Evolutionary conservation across 2,888 invertebrate genomes (phyloP).

Genomic region (Synanthedon vespiformis): DNA sequence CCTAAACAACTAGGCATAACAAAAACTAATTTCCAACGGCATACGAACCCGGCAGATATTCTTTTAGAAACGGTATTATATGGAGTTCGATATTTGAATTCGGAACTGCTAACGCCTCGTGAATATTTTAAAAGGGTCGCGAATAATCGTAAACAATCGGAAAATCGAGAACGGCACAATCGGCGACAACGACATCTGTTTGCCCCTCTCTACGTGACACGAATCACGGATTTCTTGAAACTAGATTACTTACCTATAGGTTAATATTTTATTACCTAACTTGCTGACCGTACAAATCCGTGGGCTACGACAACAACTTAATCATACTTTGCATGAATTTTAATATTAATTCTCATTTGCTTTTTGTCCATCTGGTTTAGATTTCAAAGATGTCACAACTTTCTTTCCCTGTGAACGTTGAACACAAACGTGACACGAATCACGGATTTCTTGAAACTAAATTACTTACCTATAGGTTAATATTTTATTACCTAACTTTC

Average conservation of each 20-base stretch:
- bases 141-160: slow-evolving; percentile 14
- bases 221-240: slow-evolving; percentile 4
- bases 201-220: slow-evolving; percentile 9
- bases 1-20: neutral
- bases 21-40: neutral
- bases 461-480: neutral
- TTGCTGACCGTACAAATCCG: too few relatives aligned
- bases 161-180: slow-evolving; percentile 8
- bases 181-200: slow-evolving; percentile 12
- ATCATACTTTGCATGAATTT: too few relatives aligned
- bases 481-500: neutral
- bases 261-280: neutral
- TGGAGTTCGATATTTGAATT: slow-evolving; percentile 3
- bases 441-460: slow-evolving; percentile 1
- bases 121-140: slow-evolving; percentile 11
- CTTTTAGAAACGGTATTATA: slow-evolving; percentile 4
- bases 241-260: neutral
- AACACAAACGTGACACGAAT: slow-evolving; percentile 9
- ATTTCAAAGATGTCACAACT: too few relatives aligned
- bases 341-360: too few relatives aligned
- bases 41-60: neutral
- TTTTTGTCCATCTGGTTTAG: too few relatives aligned
- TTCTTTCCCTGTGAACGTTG: too few relatives aligned
- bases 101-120: slow-evolving; percentile 5
- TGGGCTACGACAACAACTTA: too few relatives aligned